These are phyloP conservation scores for Martes martes DNA, from an alignment of 2,113 vertebrate species.

Conservation along the genomic window DNA sequence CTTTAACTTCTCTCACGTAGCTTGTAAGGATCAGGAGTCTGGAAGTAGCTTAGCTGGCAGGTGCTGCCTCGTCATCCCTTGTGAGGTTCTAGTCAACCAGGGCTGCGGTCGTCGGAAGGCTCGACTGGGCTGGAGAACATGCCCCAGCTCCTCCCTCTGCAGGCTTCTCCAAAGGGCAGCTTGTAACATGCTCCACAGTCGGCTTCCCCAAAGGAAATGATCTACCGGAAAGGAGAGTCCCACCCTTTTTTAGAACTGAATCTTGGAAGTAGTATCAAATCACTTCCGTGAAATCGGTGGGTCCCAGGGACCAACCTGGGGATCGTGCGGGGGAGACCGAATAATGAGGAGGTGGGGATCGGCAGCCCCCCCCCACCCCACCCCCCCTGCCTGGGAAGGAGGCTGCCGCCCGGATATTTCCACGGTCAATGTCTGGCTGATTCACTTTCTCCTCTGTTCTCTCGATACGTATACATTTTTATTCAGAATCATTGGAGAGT, in stretches of 20 bases:
- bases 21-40: background rate
- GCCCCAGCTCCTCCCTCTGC: background rate
- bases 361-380: too few relatives aligned
- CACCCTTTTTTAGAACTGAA: background rate
- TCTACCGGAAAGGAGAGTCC: background rate
- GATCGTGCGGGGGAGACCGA: background rate
- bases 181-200: accelerated
- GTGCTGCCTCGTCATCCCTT: background rate
- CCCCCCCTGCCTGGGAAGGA: background rate
- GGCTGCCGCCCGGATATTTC: accelerated
- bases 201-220: background rate
- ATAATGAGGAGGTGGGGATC: background rate
- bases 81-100: background rate
- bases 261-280: background rate
- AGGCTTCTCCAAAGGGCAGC: background rate
- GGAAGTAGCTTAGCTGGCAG: background rate
- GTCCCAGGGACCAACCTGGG: background rate
- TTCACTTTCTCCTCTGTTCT: background rate
- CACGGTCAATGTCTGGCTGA: accelerated
- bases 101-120: background rate
- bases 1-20: background rate
- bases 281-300: background rate
- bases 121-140: background rate
- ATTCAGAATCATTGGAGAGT: background rate
- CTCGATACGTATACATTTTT: background rate